Evolutionary conservation across 64 coral and sea anemone genomes (phyloP), one percentile per base, ranked within the genome.

Genomic region (Montipora efflorescens): DNA sequence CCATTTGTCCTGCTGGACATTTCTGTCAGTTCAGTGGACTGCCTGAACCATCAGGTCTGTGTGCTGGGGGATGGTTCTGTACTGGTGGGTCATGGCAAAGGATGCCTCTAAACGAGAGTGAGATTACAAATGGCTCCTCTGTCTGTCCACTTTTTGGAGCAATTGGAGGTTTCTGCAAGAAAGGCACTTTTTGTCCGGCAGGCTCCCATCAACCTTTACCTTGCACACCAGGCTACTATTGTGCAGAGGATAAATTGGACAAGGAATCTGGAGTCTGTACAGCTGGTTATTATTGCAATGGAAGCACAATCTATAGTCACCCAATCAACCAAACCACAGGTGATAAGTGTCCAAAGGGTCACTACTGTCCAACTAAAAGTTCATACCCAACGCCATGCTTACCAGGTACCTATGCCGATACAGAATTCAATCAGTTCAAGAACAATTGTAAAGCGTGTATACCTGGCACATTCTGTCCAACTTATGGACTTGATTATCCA

Each of bases 211-310:
- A 90, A 67, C 98, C 98, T 64, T 75, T 85, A 8, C 98, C 98
- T 77, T 99, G 98, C 49, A 99, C 97, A 22, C 95, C 92, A 21
- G 98, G 98, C 2, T 99, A 92, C 59, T 99, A 89, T 28, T 99
- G 98, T 93, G 92, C 92, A 4, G 51, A n/a, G 51, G 95, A 99
- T 70, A 96, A 99, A 67, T 53, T 99, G 11, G 89, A 90, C 23
- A 96, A 71, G 57, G 98, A 96, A 71, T 91, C 98, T 44, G 98
- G 92, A 1, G 43, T 90, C 19, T 99, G 98, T 93, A 50, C 90
- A 46, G 95, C 98, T 16, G 98, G 98, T 1, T 96, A 99, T 68
- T 99, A 92, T 72, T 99, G 98, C 81, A 99, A 99, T 87, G 98
- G 98, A 10, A 99, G 98, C 58, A 99, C 98, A 22, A 88, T 99